These are phyloP conservation scores for Perodicticus potto DNA, from an alignment of 2,797 vertebrate genomes.

Conservation along the genomic window DNA sequence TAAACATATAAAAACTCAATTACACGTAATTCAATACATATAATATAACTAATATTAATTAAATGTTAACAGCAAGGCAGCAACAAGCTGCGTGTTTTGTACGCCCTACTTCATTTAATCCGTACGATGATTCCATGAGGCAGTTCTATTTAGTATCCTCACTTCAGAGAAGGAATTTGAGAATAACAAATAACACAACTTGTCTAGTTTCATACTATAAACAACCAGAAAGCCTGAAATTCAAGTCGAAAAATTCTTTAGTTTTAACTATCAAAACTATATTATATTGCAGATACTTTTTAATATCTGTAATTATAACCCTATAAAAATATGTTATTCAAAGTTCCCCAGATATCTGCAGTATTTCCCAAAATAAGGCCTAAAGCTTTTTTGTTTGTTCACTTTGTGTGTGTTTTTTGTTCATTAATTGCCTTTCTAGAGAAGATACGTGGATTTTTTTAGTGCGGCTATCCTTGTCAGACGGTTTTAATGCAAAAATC, in stretches of 20 bases:
- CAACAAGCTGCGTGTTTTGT: background rate
- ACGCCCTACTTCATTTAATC: background rate
- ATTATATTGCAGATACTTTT: background rate
- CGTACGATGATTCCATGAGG: background rate
- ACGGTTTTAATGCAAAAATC: background rate
- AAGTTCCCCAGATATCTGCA: background rate
- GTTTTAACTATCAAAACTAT: background rate
- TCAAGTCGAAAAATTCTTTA: background rate
- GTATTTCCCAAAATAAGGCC: background rate
- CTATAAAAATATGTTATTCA: background rate
- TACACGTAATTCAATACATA: background rate
- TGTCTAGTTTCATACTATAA: background rate
- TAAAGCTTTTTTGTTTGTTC: background rate
- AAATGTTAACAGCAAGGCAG: background rate
- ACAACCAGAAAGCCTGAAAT: background rate
- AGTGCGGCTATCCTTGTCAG: background rate
- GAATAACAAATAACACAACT: background rate
- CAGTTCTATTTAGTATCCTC: background rate
- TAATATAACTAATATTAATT: background rate
- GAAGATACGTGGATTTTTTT: background rate
- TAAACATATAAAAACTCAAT: background rate
- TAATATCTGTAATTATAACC: background rate
- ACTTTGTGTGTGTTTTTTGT: background rate
- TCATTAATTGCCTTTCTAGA: background rate
- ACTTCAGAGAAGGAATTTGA: slow-evolving; percentile 12